Evolutionary conservation across 1,140 invertebrate species (phyloP), one percentile per base, ranked within the genome.

Genomic region (Pachyrhynchus sulphureomaculatus): DNA sequence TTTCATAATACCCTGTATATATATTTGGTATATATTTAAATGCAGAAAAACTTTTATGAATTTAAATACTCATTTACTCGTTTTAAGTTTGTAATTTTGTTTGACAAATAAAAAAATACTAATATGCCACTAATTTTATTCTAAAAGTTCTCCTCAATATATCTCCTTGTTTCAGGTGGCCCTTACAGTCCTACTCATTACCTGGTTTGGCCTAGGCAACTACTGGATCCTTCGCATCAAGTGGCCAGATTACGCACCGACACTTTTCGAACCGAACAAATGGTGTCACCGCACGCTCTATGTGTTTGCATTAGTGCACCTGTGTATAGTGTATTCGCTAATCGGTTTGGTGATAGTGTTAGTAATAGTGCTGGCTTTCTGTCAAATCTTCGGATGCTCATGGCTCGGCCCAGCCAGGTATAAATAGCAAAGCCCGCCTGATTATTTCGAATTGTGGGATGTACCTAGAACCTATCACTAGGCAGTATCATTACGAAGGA

Each of bases 271-370:
- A 51, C 86, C 87, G 0, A 86, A 88, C 73, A 77, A 80, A 23
- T 92, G 89, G 85, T 92, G 90, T 72, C 82, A 89, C 73, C 83
- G 84, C 49, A 88, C 85, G 0, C 80, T 92, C 3, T 93, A 92
- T 76, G 81, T 88, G 41, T 92, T 90, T 75, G 81, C 90, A 0
- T 74, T 93, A 51, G 83, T 86, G 5, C 89, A 92, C 70, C 79
- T 92, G 0, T 80, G 80, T 36, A 80, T 88, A 9, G 79, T 88
- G 18, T 90, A 90, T 75, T 77, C 82, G 0, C 75, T 87, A 0
- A 67, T 87, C 1, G 82, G 78, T 5, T 69, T 83, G 10, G 67
- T 85, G 42, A 45, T 88, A 15, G 53, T 90, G 24, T 69, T 88
- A 18, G 75, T 84, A 10, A 65, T 88, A 26, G 77, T 83, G 8